Percentiles rank a stretch among this genome's conserved stretches.
Conservation (phyloP, 2,797 vertebrate species). For the Platyrinchus mystaceus region DNA sequence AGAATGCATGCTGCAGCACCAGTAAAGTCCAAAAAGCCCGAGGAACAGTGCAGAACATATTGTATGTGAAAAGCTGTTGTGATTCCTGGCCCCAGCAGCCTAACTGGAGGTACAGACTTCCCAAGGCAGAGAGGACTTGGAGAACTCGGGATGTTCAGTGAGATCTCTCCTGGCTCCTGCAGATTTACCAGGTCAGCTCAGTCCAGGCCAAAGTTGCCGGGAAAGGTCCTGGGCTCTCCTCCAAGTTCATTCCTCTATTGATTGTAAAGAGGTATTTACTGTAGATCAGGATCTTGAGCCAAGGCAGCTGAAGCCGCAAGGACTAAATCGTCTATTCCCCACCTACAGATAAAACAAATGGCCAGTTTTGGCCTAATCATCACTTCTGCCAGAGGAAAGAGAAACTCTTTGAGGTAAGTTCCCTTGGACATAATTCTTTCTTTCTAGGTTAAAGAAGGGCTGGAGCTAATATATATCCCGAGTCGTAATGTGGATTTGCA, state of each 20-base stretch:
- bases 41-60: not conserved
- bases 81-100: not conserved
- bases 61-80: not conserved
- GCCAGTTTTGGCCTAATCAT: slow-evolving; percentile 14
- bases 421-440: slow-evolving; percentile 27
- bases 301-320: not conserved
- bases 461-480: not conserved
- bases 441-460: slow-evolving; percentile 2
- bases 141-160: fast-evolving
- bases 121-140: not conserved
- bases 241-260: not conserved
- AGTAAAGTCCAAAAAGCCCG: not conserved
- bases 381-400: slow-evolving; percentile 19
- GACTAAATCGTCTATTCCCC: not conserved
- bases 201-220: not conserved
- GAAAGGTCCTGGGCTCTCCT: not conserved
- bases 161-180: not conserved
- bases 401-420: slow-evolving; percentile 22
- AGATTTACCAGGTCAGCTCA: not conserved
- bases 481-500: slow-evolving; percentile 34
- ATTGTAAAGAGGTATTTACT: not conserved
- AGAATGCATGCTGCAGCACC: not conserved
- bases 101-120: not conserved
- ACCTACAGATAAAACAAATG: slow-evolving; percentile 25
- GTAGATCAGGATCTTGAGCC: not conserved